Percentiles rank a stretch among this genome's conserved stretches.
phyloP scores from a whole-genome alignment of 2,888 invertebrate species.

The Caenorhabditis sp. region DNA sequence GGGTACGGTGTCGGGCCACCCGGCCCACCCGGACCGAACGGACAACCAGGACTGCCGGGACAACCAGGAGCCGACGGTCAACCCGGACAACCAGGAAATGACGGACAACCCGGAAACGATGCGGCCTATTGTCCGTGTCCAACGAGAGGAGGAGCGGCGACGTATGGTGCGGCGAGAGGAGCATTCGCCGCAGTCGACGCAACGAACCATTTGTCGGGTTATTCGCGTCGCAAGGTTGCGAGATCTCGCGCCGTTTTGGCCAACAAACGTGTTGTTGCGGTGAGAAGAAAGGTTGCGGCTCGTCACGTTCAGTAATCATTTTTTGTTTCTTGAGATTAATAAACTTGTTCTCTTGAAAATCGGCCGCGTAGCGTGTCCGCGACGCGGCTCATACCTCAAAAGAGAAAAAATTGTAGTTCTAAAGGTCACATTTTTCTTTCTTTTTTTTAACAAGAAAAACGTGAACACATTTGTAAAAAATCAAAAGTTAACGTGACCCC shows the following conservation, averaged over 20 bases:
- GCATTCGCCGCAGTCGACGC: conserved; percentile 6
- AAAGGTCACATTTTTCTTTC: too few relatives aligned
- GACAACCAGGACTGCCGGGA: conserved; percentile 40
- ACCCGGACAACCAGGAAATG: conserved; percentile 40
- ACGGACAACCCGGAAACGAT: conserved; percentile 37
- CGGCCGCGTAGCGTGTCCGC: too few relatives aligned
- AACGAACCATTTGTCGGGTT: conserved; percentile 19
- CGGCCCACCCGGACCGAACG: conserved; percentile 43
- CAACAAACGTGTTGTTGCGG: conserved; percentile 30
- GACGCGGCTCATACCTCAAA: too few relatives aligned
- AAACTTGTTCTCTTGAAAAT: neutral
- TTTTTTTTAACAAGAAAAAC: too few relatives aligned
- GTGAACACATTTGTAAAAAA: too few relatives aligned
- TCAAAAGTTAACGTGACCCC: too few relatives aligned
- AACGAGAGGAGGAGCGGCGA: conserved; percentile 15
- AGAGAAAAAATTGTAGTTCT: too few relatives aligned
- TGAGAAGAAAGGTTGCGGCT: conserved; percentile 3
- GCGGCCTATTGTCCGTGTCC: conserved; percentile 45
- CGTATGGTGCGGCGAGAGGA: neutral
- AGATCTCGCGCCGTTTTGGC: conserved; percentile 28
- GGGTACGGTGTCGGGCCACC: conserved; percentile 41
- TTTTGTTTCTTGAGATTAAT: neutral
- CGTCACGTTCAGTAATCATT: neutral
- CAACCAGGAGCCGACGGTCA: conserved; percentile 36
- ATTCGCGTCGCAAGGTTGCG: conserved; percentile 30